Base-by-base conservation (phyloP, 2,888 invertebrate genomes). In the Tigriopus californicus region DNA sequence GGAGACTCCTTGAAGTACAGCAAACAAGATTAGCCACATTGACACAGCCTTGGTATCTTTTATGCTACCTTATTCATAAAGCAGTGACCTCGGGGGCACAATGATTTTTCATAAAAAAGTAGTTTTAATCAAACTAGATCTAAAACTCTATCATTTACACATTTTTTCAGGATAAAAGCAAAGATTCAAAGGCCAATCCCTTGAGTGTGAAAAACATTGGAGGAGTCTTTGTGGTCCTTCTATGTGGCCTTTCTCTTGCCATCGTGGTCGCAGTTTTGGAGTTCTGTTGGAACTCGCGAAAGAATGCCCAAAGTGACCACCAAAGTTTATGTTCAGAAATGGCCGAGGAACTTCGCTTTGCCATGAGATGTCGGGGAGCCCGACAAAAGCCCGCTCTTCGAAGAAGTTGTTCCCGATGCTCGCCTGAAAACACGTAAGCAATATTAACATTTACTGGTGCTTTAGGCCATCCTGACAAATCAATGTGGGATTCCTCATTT, bases 191-290 rank as follows among this genome's bases (percentile, higher is more conserved):
- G 70, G 92, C 94, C 0, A 91, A 85, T 68, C 87, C 92, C 0
- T 74, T 95, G 13, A 92, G 92, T 1, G 83, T 92, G 49, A 83
- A 86, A 71, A 89, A 89, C 73, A 83, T 85, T 63, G 85, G 88
- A 63, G 97, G 97, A 1, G 91, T 98, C 1, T 98, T 98, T 72
- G 92, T 98, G 40, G 94, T 97, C 0, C 76, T 98, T 0, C 78
- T 95, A 1, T 90, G 88, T 64, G 97, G 95, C 0, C 74, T 97
- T 53, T 87, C 88, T 0, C 69, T 92, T 33, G 90, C 94, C 0
- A 85, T 94, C 62, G 76, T 94, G 58, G 88, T 92, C 3, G 92
- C 92, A 10, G 85, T 95, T 61, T 74, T 91, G 66, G 92, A 95
- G 70, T 94, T 95, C 70, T 89, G 88, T 67, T 90, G 89, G 86